Evolutionary conservation across 2,113 vertebrate genomes (phyloP).

Genomic region (Pteropus alecto): DNA sequence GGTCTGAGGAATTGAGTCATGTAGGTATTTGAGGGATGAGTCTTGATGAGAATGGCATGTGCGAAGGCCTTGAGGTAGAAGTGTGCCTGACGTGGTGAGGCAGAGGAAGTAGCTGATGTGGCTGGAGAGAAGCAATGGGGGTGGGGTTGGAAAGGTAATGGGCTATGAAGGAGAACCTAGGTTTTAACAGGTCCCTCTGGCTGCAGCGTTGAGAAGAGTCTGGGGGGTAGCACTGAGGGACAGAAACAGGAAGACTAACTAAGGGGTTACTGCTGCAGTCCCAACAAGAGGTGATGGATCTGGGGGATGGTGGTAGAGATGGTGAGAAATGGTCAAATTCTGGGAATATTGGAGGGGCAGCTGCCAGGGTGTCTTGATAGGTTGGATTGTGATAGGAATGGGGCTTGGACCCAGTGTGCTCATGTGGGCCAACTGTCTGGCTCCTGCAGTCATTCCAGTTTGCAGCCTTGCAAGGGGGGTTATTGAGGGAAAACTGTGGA

Average conservation of each 20-base stretch:
- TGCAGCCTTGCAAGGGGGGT: background rate
- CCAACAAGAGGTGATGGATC: background rate
- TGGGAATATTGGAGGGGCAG: background rate
- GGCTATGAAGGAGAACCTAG: background rate
- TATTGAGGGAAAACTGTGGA: background rate
- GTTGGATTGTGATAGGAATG: background rate
- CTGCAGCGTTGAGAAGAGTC: background rate
- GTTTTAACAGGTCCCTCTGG: background rate
- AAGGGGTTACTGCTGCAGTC: background rate
- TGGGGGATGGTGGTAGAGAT: accelerated
- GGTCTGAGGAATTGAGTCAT: background rate
- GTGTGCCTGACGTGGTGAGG: background rate
- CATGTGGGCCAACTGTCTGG: too few species aligned
- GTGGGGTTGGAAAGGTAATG: background rate
- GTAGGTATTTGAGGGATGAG: background rate
- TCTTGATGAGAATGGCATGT: background rate
- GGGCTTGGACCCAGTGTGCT: background rate
- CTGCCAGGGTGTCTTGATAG: too few species aligned
- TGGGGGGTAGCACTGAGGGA: background rate
- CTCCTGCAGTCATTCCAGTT: background rate
- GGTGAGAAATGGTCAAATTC: background rate
- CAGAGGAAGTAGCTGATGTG: too few species aligned
- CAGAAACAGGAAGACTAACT: background rate
- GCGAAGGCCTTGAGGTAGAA: background rate
- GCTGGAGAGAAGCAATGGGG: background rate